Conservation (phyloP, 2,797 vertebrate species). For the Oreochromis grahami region DNA sequence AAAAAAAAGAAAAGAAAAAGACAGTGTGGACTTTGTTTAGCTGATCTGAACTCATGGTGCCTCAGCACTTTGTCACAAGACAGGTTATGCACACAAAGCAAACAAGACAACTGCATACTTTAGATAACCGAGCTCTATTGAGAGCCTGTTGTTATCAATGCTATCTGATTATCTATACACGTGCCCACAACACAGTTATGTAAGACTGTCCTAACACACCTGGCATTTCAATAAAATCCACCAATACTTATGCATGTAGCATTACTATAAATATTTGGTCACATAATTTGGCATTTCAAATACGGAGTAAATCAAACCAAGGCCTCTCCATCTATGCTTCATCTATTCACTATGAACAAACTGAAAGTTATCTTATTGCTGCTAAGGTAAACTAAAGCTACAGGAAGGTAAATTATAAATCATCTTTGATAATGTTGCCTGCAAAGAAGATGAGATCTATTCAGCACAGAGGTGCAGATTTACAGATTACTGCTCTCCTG, state of each 20-base stretch:
- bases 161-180: background rate
- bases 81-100: constrained; percentile 5
- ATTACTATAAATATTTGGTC: background rate
- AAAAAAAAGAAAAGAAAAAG: background rate
- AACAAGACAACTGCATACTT: background rate
- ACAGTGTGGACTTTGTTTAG: constrained; percentile 45
- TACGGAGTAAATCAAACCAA: rapidly evolving
- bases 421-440: background rate
- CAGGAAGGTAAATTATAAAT: background rate
- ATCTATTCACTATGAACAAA: background rate
- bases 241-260: background rate
- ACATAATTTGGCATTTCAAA: background rate
- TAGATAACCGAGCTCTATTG: background rate
- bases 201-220: background rate
- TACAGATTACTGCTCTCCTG: background rate
- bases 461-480: background rate
- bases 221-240: background rate
- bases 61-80: constrained; percentile 40
- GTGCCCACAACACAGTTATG: background rate
- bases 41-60: constrained; percentile 12
- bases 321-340: background rate
- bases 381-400: background rate
- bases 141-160: background rate
- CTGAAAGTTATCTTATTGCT: background rate
- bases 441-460: background rate